phyloP scores from a whole-genome alignment of 2,888 invertebrate genomes.

The Lutraria lutraria region DNA sequence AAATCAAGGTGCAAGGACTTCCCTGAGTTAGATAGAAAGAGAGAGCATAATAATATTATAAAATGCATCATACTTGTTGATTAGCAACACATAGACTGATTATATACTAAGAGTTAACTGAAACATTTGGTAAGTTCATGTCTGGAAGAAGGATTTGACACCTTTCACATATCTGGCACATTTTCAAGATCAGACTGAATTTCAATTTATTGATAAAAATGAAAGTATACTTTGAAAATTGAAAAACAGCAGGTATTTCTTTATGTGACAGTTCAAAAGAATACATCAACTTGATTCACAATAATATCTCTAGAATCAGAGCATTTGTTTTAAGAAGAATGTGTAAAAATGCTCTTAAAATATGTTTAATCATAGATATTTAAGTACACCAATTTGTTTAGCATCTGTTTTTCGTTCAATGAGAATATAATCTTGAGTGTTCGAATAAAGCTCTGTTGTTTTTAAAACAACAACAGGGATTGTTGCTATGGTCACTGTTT shows the following conservation, averaged over 20 bases:
- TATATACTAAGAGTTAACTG: no score
- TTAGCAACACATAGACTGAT: no score
- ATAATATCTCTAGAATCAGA: not conserved
- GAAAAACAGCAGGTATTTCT: not conserved
- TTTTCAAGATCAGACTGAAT: slow-evolving; percentile 9
- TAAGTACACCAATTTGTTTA: slow-evolving; percentile 19
- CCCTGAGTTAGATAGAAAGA: no score
- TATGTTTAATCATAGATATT: not conserved
- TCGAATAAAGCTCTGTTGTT: not conserved
- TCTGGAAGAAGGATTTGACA: no score
- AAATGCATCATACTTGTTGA: no score
- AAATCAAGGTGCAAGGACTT: no score
- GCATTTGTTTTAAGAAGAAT: not conserved
- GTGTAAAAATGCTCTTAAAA: slow-evolving; percentile 12
- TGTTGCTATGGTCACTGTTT: not conserved
- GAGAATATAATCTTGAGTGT: not conserved
- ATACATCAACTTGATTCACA: not conserved
- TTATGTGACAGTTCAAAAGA: slow-evolving; percentile 3
- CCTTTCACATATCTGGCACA: not conserved
- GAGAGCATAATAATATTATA: no score
- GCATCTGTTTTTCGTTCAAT: slow-evolving; percentile 1
- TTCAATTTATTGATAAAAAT: slow-evolving; percentile 5
- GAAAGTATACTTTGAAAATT: slow-evolving; percentile 7
- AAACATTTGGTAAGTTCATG: no score
- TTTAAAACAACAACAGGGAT: slow-evolving; percentile 13